phyloP scores from a whole-genome alignment of 2,888 invertebrate species.

The Xestia sexstrigata region DNA sequence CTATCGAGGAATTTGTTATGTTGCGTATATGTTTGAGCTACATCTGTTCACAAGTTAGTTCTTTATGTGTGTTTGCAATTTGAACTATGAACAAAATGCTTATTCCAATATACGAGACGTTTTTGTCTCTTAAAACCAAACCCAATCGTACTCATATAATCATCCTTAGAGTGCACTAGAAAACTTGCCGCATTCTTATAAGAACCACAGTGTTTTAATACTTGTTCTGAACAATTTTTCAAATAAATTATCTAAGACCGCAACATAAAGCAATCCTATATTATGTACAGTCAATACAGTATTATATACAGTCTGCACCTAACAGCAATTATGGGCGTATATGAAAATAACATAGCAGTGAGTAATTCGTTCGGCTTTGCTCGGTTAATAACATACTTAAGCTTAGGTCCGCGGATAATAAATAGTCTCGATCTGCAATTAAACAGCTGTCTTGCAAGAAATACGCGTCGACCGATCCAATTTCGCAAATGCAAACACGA shows the following conservation, averaged over 20 bases:
- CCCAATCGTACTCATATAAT: background rate
- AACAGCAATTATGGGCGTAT: conserved; percentile 53
- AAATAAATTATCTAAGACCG: background rate
- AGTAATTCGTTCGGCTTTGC: conserved; percentile 52
- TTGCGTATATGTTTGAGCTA: conserved; percentile 10
- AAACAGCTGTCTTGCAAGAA: conserved; percentile 75
- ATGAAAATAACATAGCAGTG: conserved; percentile 58
- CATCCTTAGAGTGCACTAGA: background rate
- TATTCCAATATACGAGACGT: background rate
- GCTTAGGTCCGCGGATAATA: conserved; percentile 64
- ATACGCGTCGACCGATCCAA: conserved; percentile 73
- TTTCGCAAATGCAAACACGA: conserved; percentile 81
- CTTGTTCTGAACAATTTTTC: background rate
- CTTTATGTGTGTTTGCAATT: background rate
- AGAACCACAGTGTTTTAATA: background rate
- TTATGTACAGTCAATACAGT: background rate
- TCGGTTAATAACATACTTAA: conserved; percentile 67
- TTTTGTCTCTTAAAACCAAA: background rate
- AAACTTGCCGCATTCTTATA: background rate
- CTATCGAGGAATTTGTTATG: conserved; percentile 39
- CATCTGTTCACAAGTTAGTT: background rate
- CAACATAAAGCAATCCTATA: conserved; percentile 11
- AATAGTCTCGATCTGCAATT: conserved; percentile 71
- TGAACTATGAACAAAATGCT: background rate
- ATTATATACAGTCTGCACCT: conserved; percentile 1